phyloP scores from a whole-genome alignment of 2,888 invertebrate genomes.

The Galerucella pusilla region DNA sequence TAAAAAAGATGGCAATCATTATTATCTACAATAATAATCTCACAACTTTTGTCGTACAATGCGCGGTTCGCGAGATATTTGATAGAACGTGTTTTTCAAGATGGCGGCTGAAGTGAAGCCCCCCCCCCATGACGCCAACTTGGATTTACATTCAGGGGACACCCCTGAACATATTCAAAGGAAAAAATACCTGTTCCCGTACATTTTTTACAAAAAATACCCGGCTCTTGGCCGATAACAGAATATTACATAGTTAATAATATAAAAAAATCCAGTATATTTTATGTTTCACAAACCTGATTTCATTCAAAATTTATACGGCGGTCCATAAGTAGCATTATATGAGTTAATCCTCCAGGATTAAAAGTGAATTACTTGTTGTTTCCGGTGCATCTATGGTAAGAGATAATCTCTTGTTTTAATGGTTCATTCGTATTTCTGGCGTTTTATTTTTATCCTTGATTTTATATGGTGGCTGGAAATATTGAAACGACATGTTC shows the following conservation, averaged over 20 bases:
- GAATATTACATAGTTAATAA: background rate
- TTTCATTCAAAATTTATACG: background rate
- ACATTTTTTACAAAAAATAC: too few relatives aligned
- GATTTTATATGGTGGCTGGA: background rate
- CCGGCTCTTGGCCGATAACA: too few relatives aligned
- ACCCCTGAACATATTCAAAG: too few relatives aligned
- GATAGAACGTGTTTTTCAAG: too few relatives aligned
- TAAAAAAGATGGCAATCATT: too few relatives aligned
- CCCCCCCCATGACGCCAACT: too few relatives aligned
- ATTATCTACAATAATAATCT: too few relatives aligned
- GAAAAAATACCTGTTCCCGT: too few relatives aligned
- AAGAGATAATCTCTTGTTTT: slow-evolving; percentile 1
- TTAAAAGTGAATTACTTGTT: slow-evolving; percentile 4
- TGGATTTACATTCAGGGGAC: too few relatives aligned
- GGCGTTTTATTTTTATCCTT: slow-evolving; percentile 1
- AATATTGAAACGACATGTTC: slow-evolving; percentile 3
- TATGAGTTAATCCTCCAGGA: background rate
- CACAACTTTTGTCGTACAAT: too few relatives aligned
- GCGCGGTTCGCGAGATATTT: too few relatives aligned
- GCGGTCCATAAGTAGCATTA: background rate
- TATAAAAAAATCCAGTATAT: background rate
- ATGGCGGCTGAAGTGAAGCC: too few relatives aligned
- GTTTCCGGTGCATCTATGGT: background rate
- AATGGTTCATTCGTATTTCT: slow-evolving; percentile 1
- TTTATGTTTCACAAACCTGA: background rate